Base-by-base conservation (phyloP, 2,113 vertebrate species). In the Peromyscus leucopus region DNA sequence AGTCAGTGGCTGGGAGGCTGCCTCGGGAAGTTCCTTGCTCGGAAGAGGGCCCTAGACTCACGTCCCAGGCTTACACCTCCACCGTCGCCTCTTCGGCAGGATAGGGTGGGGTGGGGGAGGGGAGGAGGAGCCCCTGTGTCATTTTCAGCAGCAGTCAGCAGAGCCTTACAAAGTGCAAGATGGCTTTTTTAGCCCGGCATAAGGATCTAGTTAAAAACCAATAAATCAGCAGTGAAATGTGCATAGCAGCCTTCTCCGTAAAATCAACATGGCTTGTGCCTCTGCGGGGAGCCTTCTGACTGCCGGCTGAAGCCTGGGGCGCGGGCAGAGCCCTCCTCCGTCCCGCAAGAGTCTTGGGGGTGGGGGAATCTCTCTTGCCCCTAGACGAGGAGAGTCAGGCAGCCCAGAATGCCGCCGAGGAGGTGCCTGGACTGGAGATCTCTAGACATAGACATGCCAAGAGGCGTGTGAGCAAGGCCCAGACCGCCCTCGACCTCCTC, bases 181-280 rank as follows among this genome's bases (percentile, higher is more conserved):
- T 93, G 95, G 98, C 85, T 59, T 65, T 94, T 96, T 95, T 96
- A 91, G 76, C 76, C 97, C 87, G 97, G 97, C 99, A 99, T 99
- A 99, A 98, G 99, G 99, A 99, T 98, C 98, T 99, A 98, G 98
- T 99, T 99, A 99, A 99, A 99, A 99, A 98, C 98, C 98, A 99
- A 99, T 99, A 99, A 99, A 99, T 99, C 99, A 99, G 98, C 98
- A 98, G 98, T 99, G 99, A 99, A 99, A 99, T 98, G 98, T 98
- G 99, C 98, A 99, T 98, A 99, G 98, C 99, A 99, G 99, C 98
- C 98, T 99, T 98, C 98, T 98, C 98, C 97, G 98, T 98, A 99
- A 99, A 99, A 98, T 99, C 99, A 99, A 99, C 99, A 99, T 98
- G 98, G 99, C 98, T 99, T 99, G 98, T 98, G 98, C 98, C 99